A percentile compares a stretch with the other conserved stretches of the same genome.
These are phyloP conservation scores for Lophotriccus pileatus DNA, from an alignment of 2,797 vertebrate species.

Conservation along the genomic window DNA sequence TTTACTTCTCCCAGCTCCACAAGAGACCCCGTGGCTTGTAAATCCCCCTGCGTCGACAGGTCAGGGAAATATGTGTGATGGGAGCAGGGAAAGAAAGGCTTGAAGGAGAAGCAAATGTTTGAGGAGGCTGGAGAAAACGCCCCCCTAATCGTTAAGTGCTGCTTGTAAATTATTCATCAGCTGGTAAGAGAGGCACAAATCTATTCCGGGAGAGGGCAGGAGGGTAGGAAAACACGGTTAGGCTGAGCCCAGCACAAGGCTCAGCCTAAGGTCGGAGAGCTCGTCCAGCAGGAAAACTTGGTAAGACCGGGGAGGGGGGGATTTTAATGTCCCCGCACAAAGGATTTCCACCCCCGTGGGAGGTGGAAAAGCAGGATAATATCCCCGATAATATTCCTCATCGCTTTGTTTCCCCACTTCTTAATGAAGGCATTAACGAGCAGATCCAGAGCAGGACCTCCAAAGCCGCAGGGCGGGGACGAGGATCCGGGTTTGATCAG, in stretches of 20 bases:
- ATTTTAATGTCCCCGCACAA: not conserved
- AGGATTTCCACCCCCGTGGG: not conserved
- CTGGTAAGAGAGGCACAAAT: constrained; percentile 23
- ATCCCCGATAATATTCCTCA: not conserved
- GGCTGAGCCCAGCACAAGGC: not conserved
- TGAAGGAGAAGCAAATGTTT: constrained; percentile 30
- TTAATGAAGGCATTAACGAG: not conserved
- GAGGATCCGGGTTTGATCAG: constrained; percentile 2
- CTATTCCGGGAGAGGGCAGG: not conserved
- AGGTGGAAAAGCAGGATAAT: not conserved
- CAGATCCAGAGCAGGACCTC: not conserved
- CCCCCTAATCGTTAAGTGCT: constrained; percentile 67
- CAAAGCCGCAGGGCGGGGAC: not conserved
- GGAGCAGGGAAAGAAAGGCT: not conserved
- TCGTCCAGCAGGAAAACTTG: not conserved
- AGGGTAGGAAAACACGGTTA: not conserved
- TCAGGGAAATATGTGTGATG: not conserved
- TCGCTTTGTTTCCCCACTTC: not conserved
- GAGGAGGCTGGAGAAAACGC: constrained; percentile 46
- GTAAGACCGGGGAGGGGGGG: not conserved
- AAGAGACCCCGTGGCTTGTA: not conserved
- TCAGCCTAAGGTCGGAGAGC: not conserved
- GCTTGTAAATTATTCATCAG: constrained; percentile 72
- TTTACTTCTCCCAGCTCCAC: not conserved
- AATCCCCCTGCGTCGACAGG: accelerated